A percentile compares a stretch with the other conserved stretches of the same genome.
These are phyloP conservation scores for Drosophila neutralis DNA, from an alignment of 2,888 invertebrate genomes.

Conservation along the genomic window DNA sequence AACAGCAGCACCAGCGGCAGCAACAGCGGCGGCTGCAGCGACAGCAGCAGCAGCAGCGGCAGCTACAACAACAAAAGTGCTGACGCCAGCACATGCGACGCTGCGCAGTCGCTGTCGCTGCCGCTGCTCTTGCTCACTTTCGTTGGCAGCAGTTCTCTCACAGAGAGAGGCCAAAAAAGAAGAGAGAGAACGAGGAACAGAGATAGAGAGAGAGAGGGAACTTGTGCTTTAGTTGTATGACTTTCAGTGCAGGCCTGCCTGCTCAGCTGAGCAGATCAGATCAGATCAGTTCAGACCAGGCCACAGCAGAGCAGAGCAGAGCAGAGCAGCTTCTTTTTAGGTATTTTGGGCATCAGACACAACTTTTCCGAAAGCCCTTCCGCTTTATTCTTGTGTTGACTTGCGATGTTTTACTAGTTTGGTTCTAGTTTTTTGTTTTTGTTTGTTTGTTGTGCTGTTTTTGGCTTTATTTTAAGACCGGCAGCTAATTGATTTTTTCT, in stretches of 20 bases:
- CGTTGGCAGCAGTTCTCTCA: slow-evolving; percentile 40
- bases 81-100: slow-evolving; percentile 36
- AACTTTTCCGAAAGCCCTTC: slow-evolving; percentile 46
- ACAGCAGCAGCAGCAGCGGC: slow-evolving; percentile 3
- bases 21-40: slow-evolving; percentile 1
- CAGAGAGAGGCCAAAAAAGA: not conserved
- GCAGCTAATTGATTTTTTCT: slow-evolving; percentile 54
- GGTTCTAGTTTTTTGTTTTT: slow-evolving; percentile 6
- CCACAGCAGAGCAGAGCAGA: slow-evolving; percentile 7
- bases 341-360: slow-evolving; percentile 23
- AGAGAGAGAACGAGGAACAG: slow-evolving; percentile 3
- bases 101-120: slow-evolving; percentile 27
- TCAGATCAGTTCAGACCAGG: slow-evolving; percentile 25
- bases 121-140: slow-evolving; percentile 59
- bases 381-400: slow-evolving; percentile 19
- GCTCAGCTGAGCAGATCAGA: slow-evolving; percentile 37
- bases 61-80: slow-evolving; percentile 1
- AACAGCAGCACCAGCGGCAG: slow-evolving; percentile 5
- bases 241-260: slow-evolving; percentile 43
- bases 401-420: slow-evolving; percentile 15
- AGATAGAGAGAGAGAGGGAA: slow-evolving; percentile 9
- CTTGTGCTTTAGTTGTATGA: slow-evolving; percentile 3
- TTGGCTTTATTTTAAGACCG: slow-evolving; percentile 41
- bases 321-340: slow-evolving; percentile 11
- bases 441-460: slow-evolving; percentile 9